These are phyloP conservation scores for Simalia tracyae DNA, from an alignment of 2,797 vertebrate genomes.

Conservation along the genomic window DNA sequence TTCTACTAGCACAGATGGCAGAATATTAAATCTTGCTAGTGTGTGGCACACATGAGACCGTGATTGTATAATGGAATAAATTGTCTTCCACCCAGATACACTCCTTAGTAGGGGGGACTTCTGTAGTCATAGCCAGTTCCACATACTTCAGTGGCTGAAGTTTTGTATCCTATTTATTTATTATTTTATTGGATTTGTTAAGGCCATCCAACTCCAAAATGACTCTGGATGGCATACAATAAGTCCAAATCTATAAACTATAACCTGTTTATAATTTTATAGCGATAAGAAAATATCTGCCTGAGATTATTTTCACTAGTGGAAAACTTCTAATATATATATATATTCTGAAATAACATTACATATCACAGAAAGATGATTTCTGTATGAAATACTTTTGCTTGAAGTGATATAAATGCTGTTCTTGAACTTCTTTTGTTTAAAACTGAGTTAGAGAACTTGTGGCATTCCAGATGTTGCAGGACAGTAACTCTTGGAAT, in stretches of 20 bases:
- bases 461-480: not conserved
- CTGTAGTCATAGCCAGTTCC: not conserved
- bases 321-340: not conserved
- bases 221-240: not conserved
- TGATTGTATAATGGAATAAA: not conserved
- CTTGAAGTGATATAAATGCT: slow-evolving; percentile 24
- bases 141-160: not conserved
- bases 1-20: not conserved
- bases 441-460: not conserved
- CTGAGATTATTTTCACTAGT: not conserved
- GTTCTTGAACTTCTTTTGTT: slow-evolving; percentile 45
- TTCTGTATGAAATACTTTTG: slow-evolving; percentile 27
- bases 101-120: not conserved
- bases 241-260: not conserved
- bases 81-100: not conserved
- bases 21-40: not conserved
- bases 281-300: not conserved
- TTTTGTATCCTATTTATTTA: not conserved
- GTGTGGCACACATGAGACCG: not conserved
- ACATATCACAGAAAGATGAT: not conserved
- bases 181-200: not conserved
- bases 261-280: not conserved
- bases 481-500: not conserved
- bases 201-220: not conserved
- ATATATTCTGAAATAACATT: slow-evolving; percentile 31